These are phyloP conservation scores for Epinephelus malabaricus DNA, from an alignment of 2,797 vertebrate genomes.

Conservation along the genomic window DNA sequence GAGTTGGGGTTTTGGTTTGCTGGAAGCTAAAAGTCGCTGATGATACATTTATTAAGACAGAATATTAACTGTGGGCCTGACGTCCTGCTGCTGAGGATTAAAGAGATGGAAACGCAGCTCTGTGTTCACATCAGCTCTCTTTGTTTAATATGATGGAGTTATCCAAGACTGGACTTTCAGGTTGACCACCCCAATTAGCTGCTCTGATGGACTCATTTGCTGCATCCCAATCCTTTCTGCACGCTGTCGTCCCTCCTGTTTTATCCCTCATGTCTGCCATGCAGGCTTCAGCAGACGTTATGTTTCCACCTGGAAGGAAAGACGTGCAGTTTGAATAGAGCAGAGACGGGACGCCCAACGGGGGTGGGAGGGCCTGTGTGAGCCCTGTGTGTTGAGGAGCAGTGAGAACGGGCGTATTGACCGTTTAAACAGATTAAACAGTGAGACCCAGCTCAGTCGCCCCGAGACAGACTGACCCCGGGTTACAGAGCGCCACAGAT, in stretches of 20 bases:
- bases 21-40: too few species aligned
- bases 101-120: neutral
- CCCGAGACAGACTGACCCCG: conserved; percentile 73
- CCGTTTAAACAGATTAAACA: conserved; percentile 88
- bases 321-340: conserved; percentile 44
- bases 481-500: conserved; percentile 55
- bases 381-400: conserved; percentile 63
- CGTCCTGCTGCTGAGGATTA: neutral
- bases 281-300: conserved; percentile 47
- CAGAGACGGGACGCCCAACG: conserved; percentile 67
- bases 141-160: conserved; percentile 30
- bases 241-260: conserved; percentile 41
- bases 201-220: conserved; percentile 68
- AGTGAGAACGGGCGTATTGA: conserved; percentile 72
- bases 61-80: too few species aligned
- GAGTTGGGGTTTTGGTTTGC: too few species aligned
- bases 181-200: conserved; percentile 65
- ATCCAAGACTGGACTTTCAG: conserved; percentile 54
- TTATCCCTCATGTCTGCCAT: conserved; percentile 69
- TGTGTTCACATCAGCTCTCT: conserved; percentile 34
- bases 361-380: conserved; percentile 52
- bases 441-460: conserved; percentile 58
- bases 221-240: conserved; percentile 57
- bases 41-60: too few species aligned
- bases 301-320: conserved; percentile 54